phyloP scores from a whole-genome alignment of 2,797 vertebrate species.

The Oreochromis grahami region DNA sequence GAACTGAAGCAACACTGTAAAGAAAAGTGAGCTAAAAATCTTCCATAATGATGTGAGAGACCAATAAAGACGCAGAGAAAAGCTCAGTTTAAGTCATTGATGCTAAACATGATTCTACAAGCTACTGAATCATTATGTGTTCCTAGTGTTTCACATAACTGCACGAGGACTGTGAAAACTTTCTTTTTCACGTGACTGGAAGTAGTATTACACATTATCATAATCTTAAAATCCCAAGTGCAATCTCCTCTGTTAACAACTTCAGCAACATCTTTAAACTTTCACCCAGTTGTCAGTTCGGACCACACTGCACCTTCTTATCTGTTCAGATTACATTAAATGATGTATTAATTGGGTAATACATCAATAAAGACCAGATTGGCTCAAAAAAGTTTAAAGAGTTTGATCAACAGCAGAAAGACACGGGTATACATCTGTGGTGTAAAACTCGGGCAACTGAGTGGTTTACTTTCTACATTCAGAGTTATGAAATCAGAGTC shows the following conservation, averaged over 20 bases:
- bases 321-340: conserved; percentile 18
- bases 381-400: background rate
- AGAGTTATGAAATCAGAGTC: conserved; percentile 3
- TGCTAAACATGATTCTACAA: background rate
- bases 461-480: background rate
- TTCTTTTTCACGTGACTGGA: background rate
- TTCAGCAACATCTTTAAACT: background rate
- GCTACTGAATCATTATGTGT: background rate
- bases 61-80: background rate
- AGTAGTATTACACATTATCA: background rate
- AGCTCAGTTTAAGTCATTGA: background rate
- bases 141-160: background rate
- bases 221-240: background rate
- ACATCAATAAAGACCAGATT: conserved; percentile 7
- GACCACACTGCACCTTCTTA: conserved; percentile 1
- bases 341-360: conserved; percentile 4
- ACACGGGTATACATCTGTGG: background rate
- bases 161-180: background rate
- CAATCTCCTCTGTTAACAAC: background rate
- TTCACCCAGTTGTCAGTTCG: background rate
- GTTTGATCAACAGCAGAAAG: background rate
- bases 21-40: background rate
- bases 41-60: background rate
- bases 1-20: background rate
- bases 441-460: background rate